Evolutionary conservation across 1,140 invertebrate species (phyloP), one percentile per base, ranked within the genome.

Genomic region (Archivesica marissinica): DNA sequence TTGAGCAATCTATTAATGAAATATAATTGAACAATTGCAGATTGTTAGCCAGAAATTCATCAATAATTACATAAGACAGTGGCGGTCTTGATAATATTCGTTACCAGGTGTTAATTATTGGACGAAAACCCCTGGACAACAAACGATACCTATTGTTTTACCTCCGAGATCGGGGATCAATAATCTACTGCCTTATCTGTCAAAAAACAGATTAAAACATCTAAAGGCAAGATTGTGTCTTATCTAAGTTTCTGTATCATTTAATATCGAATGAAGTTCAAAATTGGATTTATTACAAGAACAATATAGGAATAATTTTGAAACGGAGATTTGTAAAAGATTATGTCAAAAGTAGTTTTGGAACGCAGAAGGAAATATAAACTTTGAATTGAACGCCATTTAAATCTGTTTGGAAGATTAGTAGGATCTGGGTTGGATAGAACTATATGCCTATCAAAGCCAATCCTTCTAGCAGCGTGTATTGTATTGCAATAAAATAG

Each of bases 341-440:
- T 72, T 72, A 72, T 30, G 17, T 52, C 44, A 50, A 41, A n/a
- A 72, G 41, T 47, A 47, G n/a, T 72, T 72, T 44, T 17, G n/a
- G n/a, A 47, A 3, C 13, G 68, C 68, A 72, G 13, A 72, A n/a
- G 28, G 9, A 72, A 72, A 72, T 28, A 50, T 33, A 30, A 44
- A 33, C 50, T 44, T 72, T 72, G 39, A 72, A 47, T 72, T 72
- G 39, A 72, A 72, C 44, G 50, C 50, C 28, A 72, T 72, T 72
- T 72, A 72, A 72, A 72, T 72, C 44, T 72, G 50, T 72, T 28
- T 23, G 17, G 13, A 20, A 44, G 68, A 72, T 50, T 33, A n/a
- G n/a, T n/a, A n/a, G n/a, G n/a, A 47, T 47, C 28, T 50, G 41
- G 50, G 20, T 72, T 38, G 23, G 68, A 72, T 72, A 25, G 11